Conservation (phyloP, 2,797 vertebrate species). For the Tinamus major region DNA sequence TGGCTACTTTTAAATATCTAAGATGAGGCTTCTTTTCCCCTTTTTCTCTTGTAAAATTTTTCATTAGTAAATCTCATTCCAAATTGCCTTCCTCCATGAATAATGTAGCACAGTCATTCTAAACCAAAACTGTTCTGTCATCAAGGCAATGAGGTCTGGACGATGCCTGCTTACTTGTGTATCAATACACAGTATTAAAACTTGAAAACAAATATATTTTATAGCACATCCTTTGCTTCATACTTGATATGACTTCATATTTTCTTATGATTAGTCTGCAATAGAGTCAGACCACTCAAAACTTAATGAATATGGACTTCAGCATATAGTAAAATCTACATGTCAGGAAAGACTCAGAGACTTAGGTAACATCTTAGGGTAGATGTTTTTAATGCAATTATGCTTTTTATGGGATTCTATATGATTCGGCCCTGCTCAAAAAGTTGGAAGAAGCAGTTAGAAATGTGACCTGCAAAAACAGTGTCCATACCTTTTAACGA, state of each 20-base stretch:
- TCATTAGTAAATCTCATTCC: neutral
- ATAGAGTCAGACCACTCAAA: neutral
- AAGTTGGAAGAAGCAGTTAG: neutral
- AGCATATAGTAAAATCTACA: neutral
- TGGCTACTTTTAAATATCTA: neutral
- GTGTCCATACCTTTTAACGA: neutral
- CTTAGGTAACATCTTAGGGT: neutral
- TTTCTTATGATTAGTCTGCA: neutral
- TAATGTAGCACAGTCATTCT: neutral
- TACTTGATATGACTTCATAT: neutral
- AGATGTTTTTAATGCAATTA: neutral
- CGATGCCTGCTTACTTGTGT: neutral
- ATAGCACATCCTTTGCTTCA: neutral
- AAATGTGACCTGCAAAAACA: neutral
- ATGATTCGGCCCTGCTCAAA: neutral
- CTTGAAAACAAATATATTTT: neutral
- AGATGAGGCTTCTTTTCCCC: neutral
- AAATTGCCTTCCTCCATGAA: neutral
- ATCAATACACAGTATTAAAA: neutral
- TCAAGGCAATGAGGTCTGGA: too few species aligned
- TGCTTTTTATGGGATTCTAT: neutral
- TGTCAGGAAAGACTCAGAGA: neutral
- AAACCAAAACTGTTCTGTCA: neutral
- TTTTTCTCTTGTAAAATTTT: neutral
- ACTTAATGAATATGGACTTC: neutral